Percentiles rank a stretch among this genome's conserved stretches.
Evolutionary conservation across 2,888 invertebrate genomes (phyloP).

Genomic region (Sepioteuthis lessoniana): DNA sequence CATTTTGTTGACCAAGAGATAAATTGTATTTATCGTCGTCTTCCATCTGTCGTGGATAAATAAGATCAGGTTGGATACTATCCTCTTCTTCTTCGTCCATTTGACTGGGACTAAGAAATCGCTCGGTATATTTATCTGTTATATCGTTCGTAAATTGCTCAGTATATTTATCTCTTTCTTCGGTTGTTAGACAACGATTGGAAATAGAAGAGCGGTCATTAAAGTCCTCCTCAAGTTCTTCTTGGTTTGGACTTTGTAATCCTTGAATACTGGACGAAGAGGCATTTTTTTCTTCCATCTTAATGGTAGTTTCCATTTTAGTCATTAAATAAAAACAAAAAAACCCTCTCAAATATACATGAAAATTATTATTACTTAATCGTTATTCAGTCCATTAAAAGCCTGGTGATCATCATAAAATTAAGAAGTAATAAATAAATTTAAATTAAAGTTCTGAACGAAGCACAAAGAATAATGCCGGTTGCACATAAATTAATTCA

Average conservation of each 20-base stretch:
- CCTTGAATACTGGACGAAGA: not conserved
- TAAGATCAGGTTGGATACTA: not conserved
- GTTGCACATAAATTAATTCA: too few species aligned
- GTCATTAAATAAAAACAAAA: too few species aligned
- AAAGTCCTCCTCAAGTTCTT: not conserved
- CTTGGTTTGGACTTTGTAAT: not conserved
- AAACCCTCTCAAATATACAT: too few species aligned
- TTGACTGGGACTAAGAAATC: not conserved
- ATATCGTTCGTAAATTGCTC: not conserved
- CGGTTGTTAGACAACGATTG: not conserved
- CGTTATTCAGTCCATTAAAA: too few species aligned
- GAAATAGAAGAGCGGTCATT: not conserved
- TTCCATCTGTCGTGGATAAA: not conserved
- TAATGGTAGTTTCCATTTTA: not conserved
- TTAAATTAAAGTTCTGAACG: too few species aligned
- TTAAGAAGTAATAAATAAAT: too few species aligned
- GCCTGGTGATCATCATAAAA: too few species aligned
- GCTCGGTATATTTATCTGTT: not conserved
- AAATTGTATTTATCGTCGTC: not conserved
- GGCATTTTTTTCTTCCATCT: not conserved
- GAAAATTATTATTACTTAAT: too few species aligned
- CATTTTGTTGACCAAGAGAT: not conserved
- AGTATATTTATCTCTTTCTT: not conserved
- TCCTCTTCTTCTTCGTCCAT: not conserved
- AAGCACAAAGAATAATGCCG: too few species aligned